Evolutionary conservation across 2,888 invertebrate species (phyloP).

Genomic region (Beris morrisii): DNA sequence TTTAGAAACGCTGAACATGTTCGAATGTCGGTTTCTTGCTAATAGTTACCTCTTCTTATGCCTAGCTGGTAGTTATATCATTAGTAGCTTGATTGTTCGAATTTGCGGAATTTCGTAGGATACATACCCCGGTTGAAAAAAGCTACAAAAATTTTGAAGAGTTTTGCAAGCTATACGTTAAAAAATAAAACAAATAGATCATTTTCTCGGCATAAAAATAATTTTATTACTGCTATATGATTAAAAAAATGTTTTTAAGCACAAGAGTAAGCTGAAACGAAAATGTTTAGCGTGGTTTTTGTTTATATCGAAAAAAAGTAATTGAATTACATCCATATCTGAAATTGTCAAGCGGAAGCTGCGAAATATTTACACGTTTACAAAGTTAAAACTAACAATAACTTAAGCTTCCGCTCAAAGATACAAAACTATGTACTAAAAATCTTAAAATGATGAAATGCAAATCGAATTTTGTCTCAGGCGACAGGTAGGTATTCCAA

Average conservation of each 20-base stretch:
- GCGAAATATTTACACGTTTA: conserved; percentile 28
- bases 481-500: too few species aligned
- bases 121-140: too few species aligned
- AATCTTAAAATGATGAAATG: conserved; percentile 7
- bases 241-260: conserved; percentile 38
- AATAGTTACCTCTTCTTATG: too few species aligned
- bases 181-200: neutral
- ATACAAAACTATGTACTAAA: conserved; percentile 10
- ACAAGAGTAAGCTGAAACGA: conserved; percentile 36
- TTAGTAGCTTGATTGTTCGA: too few species aligned
- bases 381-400: conserved; percentile 26
- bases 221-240: conserved; percentile 39
- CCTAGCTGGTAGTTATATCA: too few species aligned
- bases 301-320: conserved; percentile 5
- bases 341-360: conserved; percentile 21
- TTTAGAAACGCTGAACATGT: too few species aligned
- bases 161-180: too few species aligned
- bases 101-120: too few species aligned
- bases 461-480: conserved; percentile 4
- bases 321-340: too few species aligned
- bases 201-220: conserved; percentile 14
- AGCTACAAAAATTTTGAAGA: too few species aligned
- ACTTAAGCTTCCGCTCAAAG: conserved; percentile 25
- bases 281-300: conserved; percentile 2
- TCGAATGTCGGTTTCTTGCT: too few species aligned